These are phyloP conservation scores for Oxyteleia sp. DNA, from an alignment of 2,888 invertebrate species.

Conservation along the genomic window DNA sequence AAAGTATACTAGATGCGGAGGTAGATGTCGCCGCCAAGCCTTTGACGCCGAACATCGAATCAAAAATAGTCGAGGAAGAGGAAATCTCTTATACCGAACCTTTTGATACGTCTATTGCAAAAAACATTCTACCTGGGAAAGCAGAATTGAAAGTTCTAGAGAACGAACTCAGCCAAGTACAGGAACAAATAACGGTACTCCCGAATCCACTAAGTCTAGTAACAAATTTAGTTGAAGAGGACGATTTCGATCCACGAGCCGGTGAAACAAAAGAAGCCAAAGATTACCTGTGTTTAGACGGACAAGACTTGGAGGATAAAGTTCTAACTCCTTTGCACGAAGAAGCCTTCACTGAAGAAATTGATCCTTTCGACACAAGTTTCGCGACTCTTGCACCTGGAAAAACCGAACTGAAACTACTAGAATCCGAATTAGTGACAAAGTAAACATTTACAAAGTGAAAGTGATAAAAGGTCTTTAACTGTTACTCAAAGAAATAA, in stretches of 20 bases:
- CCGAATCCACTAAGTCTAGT: constrained; percentile 79
- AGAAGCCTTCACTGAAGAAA: constrained; percentile 87
- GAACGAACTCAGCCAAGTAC: constrained; percentile 91
- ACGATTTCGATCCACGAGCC: constrained; percentile 89
- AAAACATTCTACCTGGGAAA: constrained; percentile 92
- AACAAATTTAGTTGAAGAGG: constrained; percentile 75
- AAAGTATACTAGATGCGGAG: constrained; percentile 88
- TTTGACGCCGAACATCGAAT: constrained; percentile 90
- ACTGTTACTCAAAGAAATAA: too few relatives aligned
- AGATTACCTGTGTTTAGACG: too few relatives aligned
- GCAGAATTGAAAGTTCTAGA: constrained; percentile 93
- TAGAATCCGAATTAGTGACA: constrained; percentile 92
- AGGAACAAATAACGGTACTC: constrained; percentile 84
- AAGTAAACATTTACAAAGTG: constrained; percentile 76
- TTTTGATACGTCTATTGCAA: constrained; percentile 95
- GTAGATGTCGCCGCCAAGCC: constrained; percentile 91
- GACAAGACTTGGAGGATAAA: too few relatives aligned
- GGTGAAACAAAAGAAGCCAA: constrained; percentile 82
- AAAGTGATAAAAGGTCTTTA: too few relatives aligned
- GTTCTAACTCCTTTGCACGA: constrained; percentile 86
- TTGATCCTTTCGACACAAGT: constrained; percentile 95
- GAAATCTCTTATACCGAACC: constrained; percentile 91
- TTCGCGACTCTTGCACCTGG: constrained; percentile 93
- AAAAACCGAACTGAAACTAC: constrained; percentile 92
- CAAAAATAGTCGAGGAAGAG: constrained; percentile 86